A percentile compares a stretch with the other conserved stretches of the same genome.
phyloP scores from a whole-genome alignment of 23 tunicate genomes.

The Corella eumyota region DNA sequence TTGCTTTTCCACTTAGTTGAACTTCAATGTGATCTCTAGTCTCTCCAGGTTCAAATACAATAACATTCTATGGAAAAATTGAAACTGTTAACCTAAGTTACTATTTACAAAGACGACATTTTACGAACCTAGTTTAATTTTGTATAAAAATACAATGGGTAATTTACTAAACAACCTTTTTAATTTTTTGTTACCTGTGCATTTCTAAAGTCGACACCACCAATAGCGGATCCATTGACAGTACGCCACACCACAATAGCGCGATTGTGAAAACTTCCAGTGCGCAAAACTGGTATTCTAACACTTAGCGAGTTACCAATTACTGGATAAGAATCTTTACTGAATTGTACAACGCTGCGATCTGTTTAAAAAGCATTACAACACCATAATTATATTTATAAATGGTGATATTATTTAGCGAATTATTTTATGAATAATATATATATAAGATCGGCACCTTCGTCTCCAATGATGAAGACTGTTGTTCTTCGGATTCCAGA shows the following conservation, averaged over 20 bases:
- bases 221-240: conserved; percentile 66
- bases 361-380: conserved; percentile 27
- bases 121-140: no score
- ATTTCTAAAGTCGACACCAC: conserved; percentile 52
- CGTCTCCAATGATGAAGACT: conserved; percentile 53
- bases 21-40: conserved; percentile 50
- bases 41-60: conserved; percentile 53
- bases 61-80: conserved; percentile 25
- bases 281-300: conserved; percentile 75
- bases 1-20: conserved; percentile 58
- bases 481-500: conserved; percentile 54
- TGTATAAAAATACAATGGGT: no score
- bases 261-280: conserved; percentile 66
- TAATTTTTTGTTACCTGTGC: no score
- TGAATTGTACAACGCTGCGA: conserved; percentile 90
- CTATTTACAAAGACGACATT: no score
- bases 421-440: no score
- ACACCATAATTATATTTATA: no score
- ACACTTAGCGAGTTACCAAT: conserved; percentile 83
- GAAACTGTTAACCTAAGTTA: no score
- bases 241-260: conserved; percentile 59
- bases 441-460: no score
- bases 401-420: no score
- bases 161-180: no score
- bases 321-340: conserved; percentile 85